phyloP scores from a whole-genome alignment of 2,888 invertebrate species.

The Lysandra coridon region DNA sequence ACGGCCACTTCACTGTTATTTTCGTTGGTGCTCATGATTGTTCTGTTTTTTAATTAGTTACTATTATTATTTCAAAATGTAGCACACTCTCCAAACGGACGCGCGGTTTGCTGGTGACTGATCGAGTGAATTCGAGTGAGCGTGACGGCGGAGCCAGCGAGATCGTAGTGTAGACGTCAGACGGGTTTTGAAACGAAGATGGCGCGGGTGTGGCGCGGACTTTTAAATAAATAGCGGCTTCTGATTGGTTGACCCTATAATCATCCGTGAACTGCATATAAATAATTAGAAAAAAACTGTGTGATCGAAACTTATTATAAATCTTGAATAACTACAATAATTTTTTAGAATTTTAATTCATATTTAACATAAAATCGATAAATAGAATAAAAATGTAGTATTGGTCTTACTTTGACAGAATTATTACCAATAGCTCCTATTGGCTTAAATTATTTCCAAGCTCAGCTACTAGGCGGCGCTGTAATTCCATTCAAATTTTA shows the following conservation, averaged over 20 bases:
- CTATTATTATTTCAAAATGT: conserved; percentile 67
- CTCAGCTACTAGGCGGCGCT: conserved; percentile 51
- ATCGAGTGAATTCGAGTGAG: conserved; percentile 75
- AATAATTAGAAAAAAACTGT: background rate
- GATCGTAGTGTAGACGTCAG: conserved; percentile 42
- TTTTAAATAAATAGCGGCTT: conserved; percentile 58
- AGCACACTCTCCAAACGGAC: conserved; percentile 80
- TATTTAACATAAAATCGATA: background rate
- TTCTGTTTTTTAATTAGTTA: conserved; percentile 72
- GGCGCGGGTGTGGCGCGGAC: conserved; percentile 90
- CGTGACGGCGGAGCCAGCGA: conserved; percentile 46
- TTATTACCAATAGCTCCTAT: conserved; percentile 38
- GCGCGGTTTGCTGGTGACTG: conserved; percentile 88
- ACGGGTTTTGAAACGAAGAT: conserved; percentile 91
- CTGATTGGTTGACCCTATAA: conserved; percentile 64
- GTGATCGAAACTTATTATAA: conserved; percentile 41
- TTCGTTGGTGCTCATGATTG: conserved; percentile 83
- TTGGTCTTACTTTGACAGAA: background rate
- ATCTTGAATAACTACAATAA: background rate
- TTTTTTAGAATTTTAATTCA: background rate
- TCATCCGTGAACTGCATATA: conserved; percentile 61
- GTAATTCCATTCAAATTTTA: conserved; percentile 2
- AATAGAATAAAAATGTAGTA: background rate
- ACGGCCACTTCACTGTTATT: conserved; percentile 92
- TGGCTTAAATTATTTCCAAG: conserved; percentile 51